Base-by-base conservation (phyloP, 2,888 invertebrate genomes). In the Heliothis peltigera region DNA sequence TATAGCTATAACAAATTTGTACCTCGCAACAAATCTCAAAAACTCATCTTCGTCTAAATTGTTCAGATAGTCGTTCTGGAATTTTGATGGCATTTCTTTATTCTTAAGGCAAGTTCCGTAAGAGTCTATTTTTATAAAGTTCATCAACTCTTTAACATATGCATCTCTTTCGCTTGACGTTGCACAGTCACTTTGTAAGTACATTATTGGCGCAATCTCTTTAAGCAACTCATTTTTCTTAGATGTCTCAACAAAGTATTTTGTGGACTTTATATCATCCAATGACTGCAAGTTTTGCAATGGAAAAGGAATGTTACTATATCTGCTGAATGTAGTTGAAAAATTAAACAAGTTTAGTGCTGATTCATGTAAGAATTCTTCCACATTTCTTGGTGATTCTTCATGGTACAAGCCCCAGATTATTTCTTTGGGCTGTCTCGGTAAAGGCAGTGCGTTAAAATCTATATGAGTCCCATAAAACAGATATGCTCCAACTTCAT, bases 361-460 rank as follows among this genome's bases (percentile, higher is more conserved):
- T 52, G 95, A 91, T 64, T 95, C 92, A 77, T 97, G 96, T 71
- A 96, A 94, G 42, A 98, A 94, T 48, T 96, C 95, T 39, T 96
- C 97, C 47, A 96, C 96, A 91, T 98, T 98, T 87, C 97, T 97
- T 0, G 98, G 98, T 0, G 98, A 98, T 92, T 98, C 98, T 90
- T 98, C 98, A 84, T 98, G 98, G 58, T 97, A 95, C 51, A 98
- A 85, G 0, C 96, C 98, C 98, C 98, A 98, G 53, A 96, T 90
- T 25, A 95, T 88, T 53, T 96, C 89, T 0, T 84, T 64, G 0
- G 87, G 82, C 49, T 83, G 84, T 72, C 97, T 95, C 5, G 97
- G 97, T 67, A 97, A 78, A 0, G 98, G 98, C 71, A 98, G 91
- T 82, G 97, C 96, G 7, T 95, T 84, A 47, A 95, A 89, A 55